Conservation (phyloP, 2,113 vertebrate genomes). For the Todiramphus saurophagus region DNA sequence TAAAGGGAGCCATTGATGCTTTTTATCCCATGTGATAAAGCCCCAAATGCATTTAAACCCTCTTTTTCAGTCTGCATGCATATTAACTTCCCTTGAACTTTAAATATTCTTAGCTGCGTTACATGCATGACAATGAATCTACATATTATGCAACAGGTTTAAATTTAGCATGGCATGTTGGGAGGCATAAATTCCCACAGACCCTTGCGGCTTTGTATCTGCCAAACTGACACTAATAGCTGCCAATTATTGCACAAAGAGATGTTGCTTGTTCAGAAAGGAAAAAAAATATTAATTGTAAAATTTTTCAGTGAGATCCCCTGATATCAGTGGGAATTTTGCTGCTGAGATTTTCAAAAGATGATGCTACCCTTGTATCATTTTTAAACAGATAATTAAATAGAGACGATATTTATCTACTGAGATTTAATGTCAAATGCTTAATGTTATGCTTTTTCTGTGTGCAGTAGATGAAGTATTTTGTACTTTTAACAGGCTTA, state of each 20-base stretch:
- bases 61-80: neutral
- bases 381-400: constrained; percentile 35
- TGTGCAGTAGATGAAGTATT: constrained; percentile 18
- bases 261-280: neutral
- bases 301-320: neutral
- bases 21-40: neutral
- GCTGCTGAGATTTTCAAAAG: constrained; percentile 2
- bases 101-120: constrained; percentile 30
- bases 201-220: neutral
- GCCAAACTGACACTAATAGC: constrained; percentile 13
- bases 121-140: constrained; percentile 30
- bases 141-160: constrained; percentile 54
- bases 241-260: constrained; percentile 27
- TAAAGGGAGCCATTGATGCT: neutral
- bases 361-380: neutral
- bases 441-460: neutral
- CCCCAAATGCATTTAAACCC: neutral
- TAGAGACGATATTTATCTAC: constrained; percentile 30
- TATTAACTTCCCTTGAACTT: constrained; percentile 14
- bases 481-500: constrained; percentile 45
- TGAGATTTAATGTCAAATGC: constrained; percentile 41
- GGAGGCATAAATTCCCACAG: constrained; percentile 37
- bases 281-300: neutral
- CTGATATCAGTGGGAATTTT: neutral
- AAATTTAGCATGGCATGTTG: constrained; percentile 37